Base-by-base conservation (phyloP, 2,888 invertebrate species). In the Trachelus stipa region DNA sequence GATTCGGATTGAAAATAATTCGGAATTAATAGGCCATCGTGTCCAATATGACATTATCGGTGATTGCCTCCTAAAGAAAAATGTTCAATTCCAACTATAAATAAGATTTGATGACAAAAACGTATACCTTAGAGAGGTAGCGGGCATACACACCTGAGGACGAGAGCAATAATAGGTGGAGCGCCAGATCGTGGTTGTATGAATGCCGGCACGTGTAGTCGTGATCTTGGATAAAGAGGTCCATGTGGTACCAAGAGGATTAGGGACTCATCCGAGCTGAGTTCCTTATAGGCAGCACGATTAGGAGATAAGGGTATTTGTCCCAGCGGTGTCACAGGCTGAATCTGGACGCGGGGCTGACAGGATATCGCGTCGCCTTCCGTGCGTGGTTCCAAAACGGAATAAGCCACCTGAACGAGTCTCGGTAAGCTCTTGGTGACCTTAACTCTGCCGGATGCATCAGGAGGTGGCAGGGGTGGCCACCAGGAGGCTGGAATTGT, bases 401-500 rank as follows among this genome's bases (percentile, higher is more conserved):
- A 97, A 90, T 98, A 98, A 0, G 97, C 96, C 69, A 98, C 94
- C 88, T 96, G 95, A 31, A 96, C 95, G 81, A 95, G 93, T 76
- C 95, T 93, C 75, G 96, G 96, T 31, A 97, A 96, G 74, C 95
- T 94, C 90, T 94, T 85, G 90, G 92, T 81, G 86, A 91, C 87
- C 88, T 92, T 89, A 85, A 90, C 87, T 33, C 89, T 81, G 87
- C 93, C 88, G 78, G 90, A 83, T 87, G 91, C 94, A 79, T 94
- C 93, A 0, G 94, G 94, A 1, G 94, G 93, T 6, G 95, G 94
- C 78, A 95, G 89, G 1, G 96, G 95, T 33, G 95, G 95, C 98
- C 98, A 98, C 98, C 98, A 98, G 77, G 95, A 95, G 12, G 97
- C 95, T 0, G 98, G 98, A 68, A 98, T 94, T 1, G 97, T 96